Evolutionary conservation across 2,888 invertebrate genomes (phyloP), one percentile per base, ranked within the genome.

Genomic region (Conistra vaccinii): DNA sequence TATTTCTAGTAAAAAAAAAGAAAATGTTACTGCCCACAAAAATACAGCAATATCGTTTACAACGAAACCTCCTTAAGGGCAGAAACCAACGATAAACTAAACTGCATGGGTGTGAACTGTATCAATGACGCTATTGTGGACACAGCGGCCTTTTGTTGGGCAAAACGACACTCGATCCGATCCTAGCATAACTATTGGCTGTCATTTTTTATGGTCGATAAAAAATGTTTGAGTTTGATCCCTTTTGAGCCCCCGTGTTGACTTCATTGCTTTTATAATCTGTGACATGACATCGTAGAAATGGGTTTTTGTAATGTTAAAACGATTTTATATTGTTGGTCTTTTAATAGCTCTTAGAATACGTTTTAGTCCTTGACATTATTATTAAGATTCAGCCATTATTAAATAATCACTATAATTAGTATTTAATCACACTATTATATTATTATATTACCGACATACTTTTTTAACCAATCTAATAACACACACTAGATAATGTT

Each of bases 191-290:
- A 83, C 66, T 78, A 83, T 70, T 61, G 70, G 42, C 7, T 79
- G 78, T 57, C 78, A 82, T 53, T 78, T 78, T 78, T 83, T 77
- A 83, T 79, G 23, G 58, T 14, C 83, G 26, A 78, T 79, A 83
- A 83, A 63, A 77, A 63, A 57, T 77, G 78, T 78, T 78, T 61
- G 55, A 76, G 42, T 76, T 62, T 23, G 17, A 39, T 77, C 78
- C 68, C 32, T 83, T 83, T 83, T 63, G 26, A 39, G 45, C 23
- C 26, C 10, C 14, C 12, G 12, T 69, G 32, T 51, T 63, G 83
- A 68, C 42, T 63, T 63, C 26, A 76, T 39, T 48, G 53, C 60
- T 81, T 73, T 76, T 66, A 42, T 82, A 63, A 81, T 58, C 39
- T 63, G 35, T 81, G 42, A 35, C 32, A 51, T 42, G 48, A 55